These are phyloP conservation scores for Pongo abelii DNA, from an alignment of 2,113 vertebrate genomes.

Conservation along the genomic window DNA sequence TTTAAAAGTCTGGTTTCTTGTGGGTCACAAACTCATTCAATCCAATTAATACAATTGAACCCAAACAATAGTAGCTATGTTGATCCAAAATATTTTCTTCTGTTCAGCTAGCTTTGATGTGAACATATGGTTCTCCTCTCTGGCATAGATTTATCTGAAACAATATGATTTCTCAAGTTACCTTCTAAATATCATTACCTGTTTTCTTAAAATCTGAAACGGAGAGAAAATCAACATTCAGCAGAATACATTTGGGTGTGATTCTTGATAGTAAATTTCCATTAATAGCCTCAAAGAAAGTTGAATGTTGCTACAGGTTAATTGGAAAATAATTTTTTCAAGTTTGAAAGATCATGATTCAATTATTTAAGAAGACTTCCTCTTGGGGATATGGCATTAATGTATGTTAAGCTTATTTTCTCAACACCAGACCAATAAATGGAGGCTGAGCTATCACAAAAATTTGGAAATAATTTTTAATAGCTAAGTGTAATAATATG, in stretches of 20 bases:
- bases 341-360: constrained; percentile 22
- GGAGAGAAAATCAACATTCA: background rate
- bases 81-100: constrained; percentile 32
- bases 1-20: constrained; percentile 60
- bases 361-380: background rate
- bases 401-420: constrained; percentile 50
- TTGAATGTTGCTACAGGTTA: constrained; percentile 1
- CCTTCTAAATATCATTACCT: constrained; percentile 3
- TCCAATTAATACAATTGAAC: constrained; percentile 65
- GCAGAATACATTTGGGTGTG: background rate
- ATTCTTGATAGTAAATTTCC: constrained; percentile 49
- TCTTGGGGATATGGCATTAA: constrained; percentile 45
- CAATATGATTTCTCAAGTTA: background rate
- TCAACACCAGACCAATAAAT: constrained; percentile 58
- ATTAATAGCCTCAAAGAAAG: background rate
- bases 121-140: background rate
- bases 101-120: constrained; percentile 38
- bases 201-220: constrained; percentile 46
- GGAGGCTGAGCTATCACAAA: constrained; percentile 24
- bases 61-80: constrained; percentile 28
- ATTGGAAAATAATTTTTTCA: constrained; percentile 36
- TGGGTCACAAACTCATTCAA: constrained; percentile 63
- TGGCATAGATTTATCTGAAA: constrained; percentile 24
- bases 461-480: constrained; percentile 57
- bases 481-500: constrained; percentile 44